Evolutionary conservation across 2,797 vertebrate genomes (phyloP).

Genomic region (Stomatorhinus walkeri): DNA sequence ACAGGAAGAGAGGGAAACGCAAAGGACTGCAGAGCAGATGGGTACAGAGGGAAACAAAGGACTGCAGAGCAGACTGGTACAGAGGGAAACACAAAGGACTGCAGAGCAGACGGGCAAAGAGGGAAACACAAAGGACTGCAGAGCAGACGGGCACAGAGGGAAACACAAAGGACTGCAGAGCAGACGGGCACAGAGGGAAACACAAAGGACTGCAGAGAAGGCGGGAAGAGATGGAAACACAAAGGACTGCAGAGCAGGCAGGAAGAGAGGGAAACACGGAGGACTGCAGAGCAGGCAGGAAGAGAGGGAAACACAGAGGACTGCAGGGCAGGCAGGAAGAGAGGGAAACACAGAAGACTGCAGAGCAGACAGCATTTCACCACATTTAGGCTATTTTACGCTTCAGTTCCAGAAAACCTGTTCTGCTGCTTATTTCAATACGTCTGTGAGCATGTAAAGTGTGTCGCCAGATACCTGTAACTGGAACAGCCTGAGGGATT

Average conservation of each 20-base stretch:
- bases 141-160: not conserved
- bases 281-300: not conserved
- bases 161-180: not conserved
- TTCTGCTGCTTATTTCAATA: not conserved
- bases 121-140: not conserved
- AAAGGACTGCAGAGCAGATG: not conserved
- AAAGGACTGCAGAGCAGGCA: not conserved
- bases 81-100: not conserved
- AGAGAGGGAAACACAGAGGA: not conserved
- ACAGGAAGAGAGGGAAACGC: not conserved
- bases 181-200: not conserved
- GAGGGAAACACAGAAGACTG: not conserved
- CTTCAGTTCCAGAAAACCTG: not conserved
- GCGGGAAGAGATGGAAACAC: not conserved
- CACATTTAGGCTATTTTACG: not conserved
- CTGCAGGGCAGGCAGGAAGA: not conserved
- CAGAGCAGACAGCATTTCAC: not conserved
- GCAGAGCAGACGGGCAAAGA: not conserved
- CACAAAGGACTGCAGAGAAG: not conserved
- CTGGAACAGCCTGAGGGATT: not conserved
- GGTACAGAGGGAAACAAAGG: not conserved
- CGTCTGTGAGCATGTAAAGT: not conserved
- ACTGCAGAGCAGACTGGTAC: not conserved
- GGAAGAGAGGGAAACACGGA: not conserved
- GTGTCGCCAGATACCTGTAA: not conserved